phyloP scores from a whole-genome alignment of 2,797 vertebrate genomes.

The Huso huso region DNA sequence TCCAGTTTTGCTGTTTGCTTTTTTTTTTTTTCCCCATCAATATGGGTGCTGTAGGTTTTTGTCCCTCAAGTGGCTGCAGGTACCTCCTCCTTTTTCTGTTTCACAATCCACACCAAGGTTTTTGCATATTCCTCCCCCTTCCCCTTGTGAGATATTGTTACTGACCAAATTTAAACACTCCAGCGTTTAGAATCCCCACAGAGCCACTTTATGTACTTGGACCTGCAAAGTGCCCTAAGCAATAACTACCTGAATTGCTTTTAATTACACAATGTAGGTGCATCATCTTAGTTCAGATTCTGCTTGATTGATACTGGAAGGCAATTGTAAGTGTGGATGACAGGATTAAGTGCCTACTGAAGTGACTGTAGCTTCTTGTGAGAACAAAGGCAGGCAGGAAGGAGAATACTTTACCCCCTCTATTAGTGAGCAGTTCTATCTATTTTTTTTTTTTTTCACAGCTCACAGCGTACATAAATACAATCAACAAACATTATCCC shows the following conservation, averaged over 20 bases:
- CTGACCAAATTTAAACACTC: conserved; percentile 71
- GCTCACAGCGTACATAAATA: conserved; percentile 63
- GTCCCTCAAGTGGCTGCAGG: conserved; percentile 45
- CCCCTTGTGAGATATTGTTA: conserved; percentile 55
- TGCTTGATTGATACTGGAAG: conserved; percentile 83
- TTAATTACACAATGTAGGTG: conserved; percentile 80
- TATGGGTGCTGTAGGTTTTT: conserved; percentile 51
- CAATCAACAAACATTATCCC: conserved; percentile 79
- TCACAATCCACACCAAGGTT: conserved; percentile 46
- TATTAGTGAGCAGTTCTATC: conserved; percentile 48
- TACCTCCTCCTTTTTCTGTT: conserved; percentile 49
- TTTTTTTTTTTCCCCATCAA: conserved; percentile 43
- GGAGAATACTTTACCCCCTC: conserved; percentile 66
- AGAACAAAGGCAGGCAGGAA: conserved; percentile 75
- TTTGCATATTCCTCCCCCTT: conserved; percentile 55
- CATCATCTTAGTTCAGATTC: conserved; percentile 81
- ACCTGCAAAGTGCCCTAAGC: conserved; percentile 69
- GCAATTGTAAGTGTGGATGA: conserved; percentile 89
- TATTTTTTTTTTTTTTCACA: conserved; percentile 31
- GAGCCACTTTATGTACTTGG: conserved; percentile 67
- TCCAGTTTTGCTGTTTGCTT: conserved; percentile 51
- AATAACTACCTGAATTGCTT: conserved; percentile 85
- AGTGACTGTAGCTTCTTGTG: conserved; percentile 90
- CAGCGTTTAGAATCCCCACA: conserved; percentile 59
- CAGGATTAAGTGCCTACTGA: conserved; percentile 96